Conservation (phyloP, 2,113 vertebrate genomes). For the Anoura caudifer region DNA sequence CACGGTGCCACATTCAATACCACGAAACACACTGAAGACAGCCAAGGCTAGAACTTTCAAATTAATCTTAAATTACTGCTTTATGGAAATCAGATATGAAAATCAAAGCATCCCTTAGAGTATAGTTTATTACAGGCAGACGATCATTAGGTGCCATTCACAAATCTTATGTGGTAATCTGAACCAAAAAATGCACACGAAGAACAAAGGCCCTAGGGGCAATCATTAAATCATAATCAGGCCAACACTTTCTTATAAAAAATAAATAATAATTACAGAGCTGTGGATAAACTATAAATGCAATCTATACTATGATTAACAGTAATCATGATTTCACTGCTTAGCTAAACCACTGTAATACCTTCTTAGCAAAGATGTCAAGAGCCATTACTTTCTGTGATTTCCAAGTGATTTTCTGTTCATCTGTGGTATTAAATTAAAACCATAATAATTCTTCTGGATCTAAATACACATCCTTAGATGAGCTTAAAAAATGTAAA, state of each 20-base stretch:
- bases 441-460: neutral
- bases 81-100: constrained; percentile 2
- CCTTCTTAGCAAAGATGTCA: neutral
- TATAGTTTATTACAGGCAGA: neutral
- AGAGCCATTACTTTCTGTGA: constrained; percentile 1
- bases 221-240: neutral
- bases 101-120: neutral
- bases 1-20: neutral
- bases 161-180: neutral
- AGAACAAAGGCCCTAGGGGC: neutral
- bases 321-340: neutral
- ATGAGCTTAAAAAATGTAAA: neutral
- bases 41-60: neutral
- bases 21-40: neutral
- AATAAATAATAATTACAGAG: neutral
- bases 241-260: neutral
- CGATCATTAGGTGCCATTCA: neutral
- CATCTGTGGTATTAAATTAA: neutral
- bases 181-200: neutral
- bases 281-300: neutral
- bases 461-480: neutral
- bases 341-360: neutral
- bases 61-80: neutral
- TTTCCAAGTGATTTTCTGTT: constrained; percentile 25
- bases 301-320: neutral